Base-by-base conservation (phyloP, 2,113 vertebrate genomes). In the Tamias sibiricus region DNA sequence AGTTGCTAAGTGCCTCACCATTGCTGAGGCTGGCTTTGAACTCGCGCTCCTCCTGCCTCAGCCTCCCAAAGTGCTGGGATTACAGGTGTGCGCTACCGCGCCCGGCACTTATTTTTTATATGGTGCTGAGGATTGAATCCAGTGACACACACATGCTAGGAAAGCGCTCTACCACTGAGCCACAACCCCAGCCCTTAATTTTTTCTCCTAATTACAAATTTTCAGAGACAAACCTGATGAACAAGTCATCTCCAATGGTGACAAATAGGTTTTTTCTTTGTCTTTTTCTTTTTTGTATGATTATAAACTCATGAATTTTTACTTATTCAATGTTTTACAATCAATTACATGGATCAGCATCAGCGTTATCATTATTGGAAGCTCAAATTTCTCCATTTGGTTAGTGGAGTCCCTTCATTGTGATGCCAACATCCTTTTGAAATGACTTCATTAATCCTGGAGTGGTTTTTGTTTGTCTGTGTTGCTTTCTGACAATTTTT, bases 401-500 rank as follows among this genome's bases (percentile, higher is more conserved):
- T 44, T 90, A 86, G 26, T 71, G 59, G 40, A 40, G 49, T 19
- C 32, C 35, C 17, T 82, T 90, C 62, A 82, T 30, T 49, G 5
- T 90, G 40, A 90, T 35, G 16, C 30, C 68, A 28, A 22, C 49
- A 87, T 85, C 74, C 35, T 92, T 92, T 64, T 89, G 37, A 92
- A 71, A 85, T 54, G 83, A 72, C 44, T 84, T 37, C 30, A 79
- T 64, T 90, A 74, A 86, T 86, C 54, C 85, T 89, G 64, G n/a
- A 81, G 17, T 17, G 42, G 71, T 86, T 77, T 79, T 84, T 85
- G 40, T 35, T 64, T 83, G 30, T 64, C 74, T 82, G 47, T 94
- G 74, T 90, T 95, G 54, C 28, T 90, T 93, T 95, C 54, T 91
- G 44, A 59, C 30, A 72, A 72, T 24, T 82, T 89, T 94, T 62